Evolutionary conservation across 2,888 invertebrate species (phyloP), one percentile per base, ranked within the genome.

Genomic region (Lasioglossum pauxillum): DNA sequence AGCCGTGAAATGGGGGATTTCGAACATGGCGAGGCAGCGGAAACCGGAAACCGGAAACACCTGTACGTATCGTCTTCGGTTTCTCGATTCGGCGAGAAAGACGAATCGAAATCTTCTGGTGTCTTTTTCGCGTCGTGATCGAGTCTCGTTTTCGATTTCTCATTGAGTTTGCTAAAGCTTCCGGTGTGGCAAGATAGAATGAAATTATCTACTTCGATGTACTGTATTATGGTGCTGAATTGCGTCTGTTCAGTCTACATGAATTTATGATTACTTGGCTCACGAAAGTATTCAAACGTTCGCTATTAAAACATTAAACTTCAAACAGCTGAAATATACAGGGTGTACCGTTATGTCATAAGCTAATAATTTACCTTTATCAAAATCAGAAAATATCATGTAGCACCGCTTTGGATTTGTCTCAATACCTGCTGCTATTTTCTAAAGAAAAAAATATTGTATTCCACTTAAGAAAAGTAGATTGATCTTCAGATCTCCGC

Each of bases 1-100:
- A 88, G 67, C 78, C 90, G 82, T 87, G 87, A 91, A 91, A 91
- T 91, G 83, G 87, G 89, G 87, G 84, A 88, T 89, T 84, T 89
- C 82, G 89, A 82, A 53, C 44, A 87, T 78, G 87, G 79, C 89
- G 90, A 84, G 12, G 57, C 57, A 57, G 12, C 57, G 57, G 57
- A 57, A 57, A 57, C 57, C 57, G 57, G 57, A 57, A n/a, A 57
- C n/a, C 89, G 84, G 82, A 83, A 86, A 85, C 84, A 72, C 84
- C 76, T 49, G 82, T 78, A 76, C n/a, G 82, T 64, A 64, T 31
- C 64, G 64, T 64, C 64, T 64, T 64, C 31, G 31, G 31, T 64
- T 64, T 31, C 64, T 12, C 57, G n/a, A n/a, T n/a, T 8, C 57
- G n/a, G 57, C 57, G n/a, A n/a, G 4, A n/a, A 57, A 57, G 57